Evolutionary conservation across 2,797 vertebrate genomes (phyloP).

Genomic region (Premnoplex brunnescens): DNA sequence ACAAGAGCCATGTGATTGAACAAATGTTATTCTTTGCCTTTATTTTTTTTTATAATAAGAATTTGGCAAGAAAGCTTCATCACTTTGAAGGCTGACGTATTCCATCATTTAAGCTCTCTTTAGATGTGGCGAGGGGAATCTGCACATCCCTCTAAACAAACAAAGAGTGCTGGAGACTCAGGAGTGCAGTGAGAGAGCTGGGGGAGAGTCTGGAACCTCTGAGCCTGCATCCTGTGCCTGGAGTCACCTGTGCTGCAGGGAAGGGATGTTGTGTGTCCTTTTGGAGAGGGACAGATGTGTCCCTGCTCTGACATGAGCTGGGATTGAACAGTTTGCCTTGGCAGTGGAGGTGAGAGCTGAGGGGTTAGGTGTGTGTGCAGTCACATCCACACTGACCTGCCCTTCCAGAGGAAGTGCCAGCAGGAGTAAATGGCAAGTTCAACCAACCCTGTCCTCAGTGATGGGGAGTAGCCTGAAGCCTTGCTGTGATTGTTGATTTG

Average conservation of each 20-base stretch:
- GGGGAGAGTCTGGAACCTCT: background rate
- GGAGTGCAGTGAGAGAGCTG: fast-evolving
- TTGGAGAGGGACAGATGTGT: background rate
- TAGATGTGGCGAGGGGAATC: background rate
- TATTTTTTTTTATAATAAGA: background rate
- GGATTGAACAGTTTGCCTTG: fast-evolving
- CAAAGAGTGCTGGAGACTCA: fast-evolving
- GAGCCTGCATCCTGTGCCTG: fast-evolving
- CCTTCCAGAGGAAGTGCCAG: background rate
- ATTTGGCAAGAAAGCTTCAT: background rate
- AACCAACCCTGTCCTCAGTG: background rate
- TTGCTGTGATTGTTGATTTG: background rate
- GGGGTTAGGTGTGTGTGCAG: fast-evolving
- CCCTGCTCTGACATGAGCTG: fast-evolving
- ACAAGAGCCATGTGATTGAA: background rate
- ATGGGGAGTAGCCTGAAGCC: background rate
- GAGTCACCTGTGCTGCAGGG: fast-evolving
- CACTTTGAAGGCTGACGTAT: background rate
- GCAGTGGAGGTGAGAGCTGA: background rate
- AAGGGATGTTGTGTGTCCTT: fast-evolving
- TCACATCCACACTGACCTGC: fast-evolving
- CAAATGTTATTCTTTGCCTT: conserved; percentile 17
- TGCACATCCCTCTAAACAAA: background rate
- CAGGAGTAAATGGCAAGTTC: background rate
- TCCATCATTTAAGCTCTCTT: background rate